Evolutionary conservation across 1,140 invertebrate species (phyloP), one percentile per base, ranked within the genome.

Genomic region (Octopus bimaculoides): DNA sequence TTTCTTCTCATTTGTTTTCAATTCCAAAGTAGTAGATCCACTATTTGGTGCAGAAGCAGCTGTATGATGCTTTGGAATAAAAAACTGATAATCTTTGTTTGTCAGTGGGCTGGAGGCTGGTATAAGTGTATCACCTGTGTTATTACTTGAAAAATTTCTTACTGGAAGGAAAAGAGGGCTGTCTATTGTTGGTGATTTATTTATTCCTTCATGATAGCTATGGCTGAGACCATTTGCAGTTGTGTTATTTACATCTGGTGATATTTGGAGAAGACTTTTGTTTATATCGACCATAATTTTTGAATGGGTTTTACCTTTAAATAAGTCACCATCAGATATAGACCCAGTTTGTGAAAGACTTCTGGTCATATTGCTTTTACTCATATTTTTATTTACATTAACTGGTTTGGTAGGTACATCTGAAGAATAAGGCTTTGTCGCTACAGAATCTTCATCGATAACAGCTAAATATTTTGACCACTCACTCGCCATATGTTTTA

Each of bases 391-490:
- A 66, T 66, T n/a, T 66, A 66, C 26, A 71, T 14, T 17, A 17
- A 20, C 5, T 71, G 66, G 66, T 20, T 71, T 71, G 66, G 66
- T 12, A 71, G 66, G 66, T 61, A 17, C 20, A 17, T 74, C 73
- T 14, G 14, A 14, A 7, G n/a, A 7, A 17, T 26, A 17, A 7
- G 74, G n/a, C 52, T 75, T 75, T 20, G 41, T 52, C 1, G 14
- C 14, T 41, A 52, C n/a, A 75, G 9, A 6, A 14, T 75, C 74
- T 75, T 75, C 74, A 41, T 75, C 74, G 41, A 75, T 75, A 52
- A 75, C 41, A 14, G 74, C n/a, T 75, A 75, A 17, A 52, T 75
- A 75, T 17, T 75, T 75, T 75, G 74, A 75, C 74, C 74, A 75
- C 5, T 75, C 74, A 75, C 17, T 26, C 6, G 74, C 52, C 74